Evolutionary conservation across 1,140 invertebrate genomes (phyloP), one percentile per base, ranked within the genome.

Genomic region (Ericerus pela): DNA sequence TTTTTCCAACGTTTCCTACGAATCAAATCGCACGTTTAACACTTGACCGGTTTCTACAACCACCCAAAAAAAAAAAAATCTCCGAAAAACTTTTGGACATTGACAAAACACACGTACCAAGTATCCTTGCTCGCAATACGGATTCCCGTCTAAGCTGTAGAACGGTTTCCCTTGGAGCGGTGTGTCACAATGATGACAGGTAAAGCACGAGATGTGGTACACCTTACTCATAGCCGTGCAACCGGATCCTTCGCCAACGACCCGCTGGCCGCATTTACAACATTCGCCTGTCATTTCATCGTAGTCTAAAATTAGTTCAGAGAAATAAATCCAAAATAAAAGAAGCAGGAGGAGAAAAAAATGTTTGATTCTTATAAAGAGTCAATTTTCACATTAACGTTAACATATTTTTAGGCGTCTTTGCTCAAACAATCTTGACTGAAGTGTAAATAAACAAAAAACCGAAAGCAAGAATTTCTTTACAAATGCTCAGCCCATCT

Each of bases 181-280:
- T 14, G 81, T 79, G 61, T 83, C 83, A 68, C 95, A 98, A 53
- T 82, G 78, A 61, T 81, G 79, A 67, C 95, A 99, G 27, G 82
- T 85, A 66, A 99, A 99, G 67, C 96, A 99, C 59, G 78, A 75
- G 26, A 96, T 89, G 69, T 99, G 95, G 67, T 92, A 98, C 43
- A 96, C 80, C 67, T 93, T 83, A 61, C 92, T 89, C 86, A 97
- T 93, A 2, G 94, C 94, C 12, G 90, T 93, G 67, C 93, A 96
- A 0, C 93, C 93, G 62, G 82, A 89, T 55, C 80, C 88, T 70
- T 95, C 92, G 2, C 89, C 91, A 54, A 93, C 75, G 10, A 97
- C 88, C 69, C 86, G 85, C 61, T 85, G 81, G 12, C 83, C 80
- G 73, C 94, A 98, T 64, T 89, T 86, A 27, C 81, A 77, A 67